These are phyloP conservation scores for Xylophagus ater DNA, from an alignment of 2,888 invertebrate species.

Conservation along the genomic window DNA sequence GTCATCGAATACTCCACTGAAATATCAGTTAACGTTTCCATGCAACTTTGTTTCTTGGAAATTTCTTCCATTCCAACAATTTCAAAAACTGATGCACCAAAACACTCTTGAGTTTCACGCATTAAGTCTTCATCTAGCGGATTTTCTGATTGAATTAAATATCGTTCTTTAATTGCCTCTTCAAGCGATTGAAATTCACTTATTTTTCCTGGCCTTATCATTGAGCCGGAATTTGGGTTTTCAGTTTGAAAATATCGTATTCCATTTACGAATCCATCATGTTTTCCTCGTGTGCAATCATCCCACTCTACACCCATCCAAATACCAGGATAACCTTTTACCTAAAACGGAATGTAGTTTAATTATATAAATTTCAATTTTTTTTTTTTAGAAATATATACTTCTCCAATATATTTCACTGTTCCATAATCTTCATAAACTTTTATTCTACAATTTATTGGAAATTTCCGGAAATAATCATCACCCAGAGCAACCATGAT, in stretches of 20 bases:
- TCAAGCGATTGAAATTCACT: constrained; percentile 59
- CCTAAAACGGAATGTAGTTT: constrained; percentile 27
- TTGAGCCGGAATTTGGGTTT: constrained; percentile 75
- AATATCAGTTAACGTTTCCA: constrained; percentile 33
- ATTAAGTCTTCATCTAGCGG: constrained; percentile 50
- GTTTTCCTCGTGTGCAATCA: constrained; percentile 76
- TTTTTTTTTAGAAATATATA: constrained; percentile 21
- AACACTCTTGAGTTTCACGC: constrained; percentile 53
- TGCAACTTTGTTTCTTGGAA: constrained; percentile 45
- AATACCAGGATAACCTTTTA: constrained; percentile 54
- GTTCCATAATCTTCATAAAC: constrained; percentile 43
- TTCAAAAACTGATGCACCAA: constrained; percentile 73
- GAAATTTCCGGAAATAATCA: constrained; percentile 34
- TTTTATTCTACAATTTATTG: constrained; percentile 33
- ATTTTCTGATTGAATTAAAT: constrained; percentile 41
- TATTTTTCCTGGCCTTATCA: constrained; percentile 73
- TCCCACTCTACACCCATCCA: constrained; percentile 99
- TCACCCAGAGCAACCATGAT: constrained; percentile 37
- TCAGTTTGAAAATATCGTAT: constrained; percentile 69
- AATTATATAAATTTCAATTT: not conserved
- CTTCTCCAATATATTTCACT: constrained; percentile 65
- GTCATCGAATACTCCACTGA: constrained; percentile 41
- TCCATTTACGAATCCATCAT: constrained; percentile 77
- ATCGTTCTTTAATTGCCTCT: constrained; percentile 61
- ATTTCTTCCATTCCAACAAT: constrained; percentile 87